A percentile compares a stretch with the other conserved stretches of the same genome.
Evolutionary conservation across 2,797 vertebrate genomes (phyloP).

Genomic region (Danio jaintianensis): DNA sequence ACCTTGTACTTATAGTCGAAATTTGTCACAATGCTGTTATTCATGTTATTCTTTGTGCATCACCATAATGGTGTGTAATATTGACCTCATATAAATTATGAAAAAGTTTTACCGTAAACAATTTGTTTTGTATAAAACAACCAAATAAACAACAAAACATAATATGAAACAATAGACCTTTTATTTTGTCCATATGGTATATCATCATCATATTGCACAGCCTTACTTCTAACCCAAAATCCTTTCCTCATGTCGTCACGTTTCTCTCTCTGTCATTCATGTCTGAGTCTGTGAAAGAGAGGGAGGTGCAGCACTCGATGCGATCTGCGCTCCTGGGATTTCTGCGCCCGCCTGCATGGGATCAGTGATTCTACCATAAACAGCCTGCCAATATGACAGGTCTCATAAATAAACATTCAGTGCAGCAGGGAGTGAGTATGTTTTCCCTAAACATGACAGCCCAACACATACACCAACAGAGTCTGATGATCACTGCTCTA

Average conservation of each 20-base stretch:
- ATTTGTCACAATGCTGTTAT: too few species aligned
- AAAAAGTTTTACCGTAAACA: too few species aligned
- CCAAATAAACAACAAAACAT: too few species aligned
- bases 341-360: slow-evolving; percentile 65
- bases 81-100: too few species aligned
- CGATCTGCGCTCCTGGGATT: slow-evolving; percentile 62
- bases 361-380: slow-evolving; percentile 72
- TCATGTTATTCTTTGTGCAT: too few species aligned
- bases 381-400: slow-evolving; percentile 73
- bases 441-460: slow-evolving; percentile 71
- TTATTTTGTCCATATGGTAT: too few species aligned
- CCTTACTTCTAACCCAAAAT: not conserved
- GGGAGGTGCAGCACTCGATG: slow-evolving; percentile 24
- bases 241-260: not conserved
- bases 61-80: too few species aligned
- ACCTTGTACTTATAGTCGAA: too few species aligned
- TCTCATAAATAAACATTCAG: slow-evolving; percentile 74
- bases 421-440: slow-evolving; percentile 61
- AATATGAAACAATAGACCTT: too few species aligned
- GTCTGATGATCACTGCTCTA: slow-evolving; percentile 53
- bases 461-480: slow-evolving; percentile 41
- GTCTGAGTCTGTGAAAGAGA: slow-evolving; percentile 20
- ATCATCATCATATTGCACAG: too few species aligned
- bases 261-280: slow-evolving; percentile 20
- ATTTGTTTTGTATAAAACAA: too few species aligned